Evolutionary conservation across 2,113 vertebrate genomes (phyloP), one percentile per base, ranked within the genome.

Genomic region (Tiliqua scincoides): DNA sequence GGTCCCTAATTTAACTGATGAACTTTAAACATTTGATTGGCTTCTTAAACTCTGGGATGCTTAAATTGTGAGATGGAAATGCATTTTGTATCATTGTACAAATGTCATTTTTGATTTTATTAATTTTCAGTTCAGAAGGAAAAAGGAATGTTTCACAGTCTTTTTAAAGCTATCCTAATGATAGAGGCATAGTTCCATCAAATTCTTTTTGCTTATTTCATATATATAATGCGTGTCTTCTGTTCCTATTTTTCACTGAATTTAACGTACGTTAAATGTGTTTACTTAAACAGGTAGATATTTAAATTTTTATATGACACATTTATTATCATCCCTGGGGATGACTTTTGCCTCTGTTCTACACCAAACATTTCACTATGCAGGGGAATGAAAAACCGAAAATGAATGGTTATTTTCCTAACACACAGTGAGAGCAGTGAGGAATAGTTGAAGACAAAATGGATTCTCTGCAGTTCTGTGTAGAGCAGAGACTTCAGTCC

Each of bases 231-330:
- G 12, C 6, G 67, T 65, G 27, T 14, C 17, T 3, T n/a, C 12
- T 54, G 43, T 21, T n/a, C 12, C n/a, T 63, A n/a, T 21, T 9
- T 40, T 25, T 62, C 67, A 73, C n/a, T 63, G 62, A 54, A 65
- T 23, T 37, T 14, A 15, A 52, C 8, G 0, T 0, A 8, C 15
- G 65, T 30, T 6, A 73, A 76, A 73, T 0, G 3, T 6, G 52
- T 48, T 27, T 68, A 43, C 15, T 10, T 5, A 0, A n/a, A 0
- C 2, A 7, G 35, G 1, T 0, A 0, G 0, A 61, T n/a, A 0
- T 2, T 17, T 14, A 25, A 80, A 83, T 10, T 70, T 52, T 15
- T 62, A 5, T 37, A 25, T 12, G 0, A 3, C 52, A 23, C 2
- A 3, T 7, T 54, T 63, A 27, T 0, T 6, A 18, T 82, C 0